Base-by-base conservation (phyloP, 2,113 vertebrate species). In the Macquaria australasica region DNA sequence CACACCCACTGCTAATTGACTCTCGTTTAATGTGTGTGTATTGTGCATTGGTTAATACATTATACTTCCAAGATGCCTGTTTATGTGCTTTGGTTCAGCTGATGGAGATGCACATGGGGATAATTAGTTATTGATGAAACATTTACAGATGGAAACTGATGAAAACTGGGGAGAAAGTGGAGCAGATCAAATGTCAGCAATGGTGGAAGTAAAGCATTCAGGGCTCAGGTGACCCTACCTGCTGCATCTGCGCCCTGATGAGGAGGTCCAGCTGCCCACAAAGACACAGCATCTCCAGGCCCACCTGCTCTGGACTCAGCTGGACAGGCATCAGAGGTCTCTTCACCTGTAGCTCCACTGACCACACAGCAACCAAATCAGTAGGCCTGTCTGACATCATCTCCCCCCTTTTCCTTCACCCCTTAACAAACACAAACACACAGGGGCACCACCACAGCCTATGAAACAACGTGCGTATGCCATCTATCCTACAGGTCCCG, bases 241-340 rank as follows among this genome's bases (percentile, higher is more conserved):
- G 95, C 74, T 96, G 94, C 81, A 95, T 96, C 92, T 97, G 96
- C 3, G 95, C 94, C 85, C 95, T 92, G 89, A 96, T 94, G 73
- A 96, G 93, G n/a, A 96, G 93, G 91, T 96, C 96, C 88, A 96
- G 94, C 73, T 96, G 96, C 51, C 95, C 94, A 77, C 96, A 96
- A 1, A 96, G 95, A 88, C 94, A 96, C 87, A 96, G 59, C 94
- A 97, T 96, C 93, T 97, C 96, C 88, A 96, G 79, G 18, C 95
- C 96, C 86, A 96, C 95, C 91, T 96, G 96, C 77, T 96, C 94
- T 10, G 94, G 92, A 87, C 94, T 96, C 89, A 96, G 89, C 43
- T 92, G 95, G 70, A 96, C 74, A 0, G 96, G 95, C 92, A 94
- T 91, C 86, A 96, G 87, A 2, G 96, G 95, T 88, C 96, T 96